These are phyloP conservation scores for Heliopora coerulea DNA, from an alignment of 92 coral and sea anemone species.

Conservation along the genomic window DNA sequence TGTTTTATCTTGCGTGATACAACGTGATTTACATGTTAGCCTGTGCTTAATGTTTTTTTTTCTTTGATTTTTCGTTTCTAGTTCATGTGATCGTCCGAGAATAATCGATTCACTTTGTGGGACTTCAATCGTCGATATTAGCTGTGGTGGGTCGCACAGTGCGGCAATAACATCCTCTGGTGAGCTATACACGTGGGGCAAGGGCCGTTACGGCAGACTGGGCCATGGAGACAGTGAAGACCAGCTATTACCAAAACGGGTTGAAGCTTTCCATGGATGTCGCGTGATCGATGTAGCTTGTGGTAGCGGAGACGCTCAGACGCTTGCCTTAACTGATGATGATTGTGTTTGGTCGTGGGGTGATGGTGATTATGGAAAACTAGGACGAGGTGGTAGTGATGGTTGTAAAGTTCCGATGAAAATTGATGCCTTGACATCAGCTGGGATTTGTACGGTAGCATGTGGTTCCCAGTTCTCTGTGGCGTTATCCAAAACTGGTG, in stretches of 20 bases:
- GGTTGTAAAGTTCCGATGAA: conserved; percentile 96
- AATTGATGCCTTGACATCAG: conserved; percentile 75
- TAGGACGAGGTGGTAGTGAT: conserved; percentile 99
- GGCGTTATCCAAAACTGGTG: conserved; percentile 93
- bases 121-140: conserved; percentile 74
- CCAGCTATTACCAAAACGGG: conserved; percentile 80
- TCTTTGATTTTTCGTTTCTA: conserved; percentile 18
- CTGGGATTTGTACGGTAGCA: conserved; percentile 83
- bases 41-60: background rate
- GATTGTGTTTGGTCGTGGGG: conserved; percentile 99
- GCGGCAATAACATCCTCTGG: conserved; percentile 77
- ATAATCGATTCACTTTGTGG: conserved; percentile 84
- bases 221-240: conserved; percentile 98
- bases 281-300: conserved; percentile 94
- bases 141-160: conserved; percentile 97
- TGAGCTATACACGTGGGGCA: conserved; percentile 97
- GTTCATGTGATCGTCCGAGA: conserved; percentile 91
- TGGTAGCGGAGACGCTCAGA: conserved; percentile 99
- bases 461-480: conserved; percentile 99
- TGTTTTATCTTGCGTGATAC: background rate
- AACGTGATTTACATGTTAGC: background rate
- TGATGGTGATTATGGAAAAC: conserved; percentile 97
- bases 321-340: conserved; percentile 93
- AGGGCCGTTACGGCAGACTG: conserved; percentile 93
- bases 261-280: conserved; percentile 86